A percentile compares a stretch with the other conserved stretches of the same genome.
Conservation (phyloP, 2,797 vertebrate species). For the Oreonectes daqikongensis region DNA sequence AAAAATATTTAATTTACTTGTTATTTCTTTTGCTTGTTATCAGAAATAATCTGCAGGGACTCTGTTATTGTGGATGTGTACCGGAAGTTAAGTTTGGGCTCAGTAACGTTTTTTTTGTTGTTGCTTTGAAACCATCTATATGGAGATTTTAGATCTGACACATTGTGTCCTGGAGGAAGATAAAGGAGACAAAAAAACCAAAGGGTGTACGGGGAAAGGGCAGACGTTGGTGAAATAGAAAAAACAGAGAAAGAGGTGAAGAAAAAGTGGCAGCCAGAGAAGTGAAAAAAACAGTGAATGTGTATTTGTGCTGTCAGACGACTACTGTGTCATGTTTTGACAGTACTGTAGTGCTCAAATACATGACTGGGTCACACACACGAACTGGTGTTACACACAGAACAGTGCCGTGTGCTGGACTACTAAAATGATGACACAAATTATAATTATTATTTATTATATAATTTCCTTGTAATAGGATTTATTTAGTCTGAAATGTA, state of each 20-base stretch:
- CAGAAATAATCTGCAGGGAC: too few species aligned
- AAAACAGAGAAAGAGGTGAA: constrained; percentile 3
- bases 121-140: too few species aligned
- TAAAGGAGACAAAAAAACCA: not conserved
- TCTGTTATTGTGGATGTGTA: too few species aligned
- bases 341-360: constrained; percentile 1
- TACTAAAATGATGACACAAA: not conserved
- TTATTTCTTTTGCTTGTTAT: too few species aligned
- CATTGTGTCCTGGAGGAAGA: constrained; percentile 3
- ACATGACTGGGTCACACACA: not conserved
- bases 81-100: too few species aligned
- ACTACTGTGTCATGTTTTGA: constrained; percentile 22
- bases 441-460: too few species aligned
- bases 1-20: too few species aligned
- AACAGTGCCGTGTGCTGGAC: not conserved
- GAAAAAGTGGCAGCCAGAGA: not conserved
- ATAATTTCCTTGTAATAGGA: too few species aligned
- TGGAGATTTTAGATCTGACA: not conserved
- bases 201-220: not conserved
- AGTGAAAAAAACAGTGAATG: not conserved
- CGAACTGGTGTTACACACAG: not conserved
- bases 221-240: not conserved
- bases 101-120: too few species aligned
- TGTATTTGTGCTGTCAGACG: constrained; percentile 13
- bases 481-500: too few species aligned